Base-by-base conservation (phyloP, 1,140 invertebrate genomes). In the Ooceraea biroi region DNA sequence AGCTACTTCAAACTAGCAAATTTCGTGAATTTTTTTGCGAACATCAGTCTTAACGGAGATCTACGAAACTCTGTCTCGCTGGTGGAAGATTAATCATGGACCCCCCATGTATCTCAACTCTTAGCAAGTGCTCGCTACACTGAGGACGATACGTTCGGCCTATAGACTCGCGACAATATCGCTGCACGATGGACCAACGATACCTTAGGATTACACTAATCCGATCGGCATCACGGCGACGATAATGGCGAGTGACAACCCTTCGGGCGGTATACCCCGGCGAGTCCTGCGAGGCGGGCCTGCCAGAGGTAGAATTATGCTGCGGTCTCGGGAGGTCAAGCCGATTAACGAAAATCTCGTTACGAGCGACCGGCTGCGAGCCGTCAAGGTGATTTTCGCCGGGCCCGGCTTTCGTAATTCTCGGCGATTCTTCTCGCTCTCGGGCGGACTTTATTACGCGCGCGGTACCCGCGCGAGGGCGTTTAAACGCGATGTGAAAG, bases 121-220 rank as follows among this genome's bases (percentile, higher is more conserved):
- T 72, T 30, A 27, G 17, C 27, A 25, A 10, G 25, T 60, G 60
- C 19, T 44, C 5, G 52, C 7, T 19, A 19, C 52, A 55, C 0
- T 27, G 19, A 36, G 36, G n/a, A 66, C 25, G 46, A 76, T 19
- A 57, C 30, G 25, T 50, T 22, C 5, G 10, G 19, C 8, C 19
- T 41, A 4, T 7, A 22, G 8, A 68, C 25, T 68, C 41, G 41
- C 60, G 46, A 52, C 82, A 44, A 68, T 68, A 41, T 72, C 30
- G 46, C 46, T 46, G n/a, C n/a, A n/a, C n/a, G 11, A 27, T 46
- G 0, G 60, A 30, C 25, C 36, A 72, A 58, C 69, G 83, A 86
- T 90, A 89, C 87, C 86, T 89, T 89, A 84, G 87, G 89, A 88
- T 90, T 88, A 88, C 77, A 84, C 68, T 90, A 91, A 91, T 90